These are phyloP conservation scores for Pomatorhinus ruficollis DNA, from an alignment of 2,113 vertebrate genomes.

Conservation along the genomic window DNA sequence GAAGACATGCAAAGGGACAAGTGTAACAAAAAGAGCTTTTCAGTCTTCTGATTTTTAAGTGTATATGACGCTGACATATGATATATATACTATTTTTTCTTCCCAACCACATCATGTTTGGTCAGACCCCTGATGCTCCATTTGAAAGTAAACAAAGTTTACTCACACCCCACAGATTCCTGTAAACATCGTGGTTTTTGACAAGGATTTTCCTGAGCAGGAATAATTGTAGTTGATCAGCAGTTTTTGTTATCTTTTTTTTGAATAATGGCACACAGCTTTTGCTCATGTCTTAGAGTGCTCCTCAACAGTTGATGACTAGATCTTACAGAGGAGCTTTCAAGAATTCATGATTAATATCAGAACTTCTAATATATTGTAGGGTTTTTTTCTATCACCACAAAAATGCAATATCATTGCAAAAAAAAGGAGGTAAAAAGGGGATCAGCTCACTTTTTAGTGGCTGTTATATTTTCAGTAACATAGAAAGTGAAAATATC, in stretches of 20 bases:
- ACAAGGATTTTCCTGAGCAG: not conserved
- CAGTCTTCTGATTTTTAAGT: not conserved
- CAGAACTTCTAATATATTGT: not conserved
- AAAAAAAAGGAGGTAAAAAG: not conserved
- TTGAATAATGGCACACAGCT: not conserved
- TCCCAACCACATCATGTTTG: not conserved
- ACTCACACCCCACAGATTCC: not conserved
- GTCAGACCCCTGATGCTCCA: not conserved
- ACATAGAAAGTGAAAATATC: not conserved
- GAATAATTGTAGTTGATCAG: not conserved
- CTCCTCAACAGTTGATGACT: not conserved
- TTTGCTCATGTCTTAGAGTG: not conserved
- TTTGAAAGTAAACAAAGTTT: not conserved
- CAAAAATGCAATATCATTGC: not conserved
- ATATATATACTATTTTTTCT: not conserved
- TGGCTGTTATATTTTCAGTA: not conserved
- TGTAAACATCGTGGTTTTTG: not conserved
- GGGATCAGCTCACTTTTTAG: not conserved
- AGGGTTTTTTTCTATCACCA: not conserved
- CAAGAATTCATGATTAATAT: not conserved
- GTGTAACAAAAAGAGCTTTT: not conserved
- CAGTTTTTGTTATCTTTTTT: not conserved
- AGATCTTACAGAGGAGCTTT: not conserved
- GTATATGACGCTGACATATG: not conserved
- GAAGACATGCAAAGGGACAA: not conserved